Percentiles rank a stretch among this genome's conserved stretches.
Evolutionary conservation across 1,140 invertebrate genomes (phyloP).

Genomic region (Aplysia californica): DNA sequence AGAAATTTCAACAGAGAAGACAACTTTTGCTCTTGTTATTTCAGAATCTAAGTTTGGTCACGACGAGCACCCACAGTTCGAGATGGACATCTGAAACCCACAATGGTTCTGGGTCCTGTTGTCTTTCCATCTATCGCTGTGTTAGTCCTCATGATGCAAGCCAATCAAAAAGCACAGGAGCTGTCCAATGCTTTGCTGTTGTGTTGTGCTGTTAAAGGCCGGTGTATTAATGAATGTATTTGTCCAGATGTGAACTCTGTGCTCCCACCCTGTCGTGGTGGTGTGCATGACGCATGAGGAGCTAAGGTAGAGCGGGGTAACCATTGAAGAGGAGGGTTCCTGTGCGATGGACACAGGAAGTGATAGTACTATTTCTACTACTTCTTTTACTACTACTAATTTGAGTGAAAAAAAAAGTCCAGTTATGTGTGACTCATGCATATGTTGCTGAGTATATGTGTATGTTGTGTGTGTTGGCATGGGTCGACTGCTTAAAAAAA

Average conservation of each 20-base stretch:
- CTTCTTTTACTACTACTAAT: no score
- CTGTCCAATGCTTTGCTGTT: not conserved
- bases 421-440: no score
- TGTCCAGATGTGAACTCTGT: not conserved
- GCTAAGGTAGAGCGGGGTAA: not conserved
- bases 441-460: no score
- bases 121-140: slow-evolving; percentile 4
- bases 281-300: not conserved
- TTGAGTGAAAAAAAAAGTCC: no score
- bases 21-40: not conserved
- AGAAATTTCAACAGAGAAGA: not conserved
- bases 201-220: not conserved
- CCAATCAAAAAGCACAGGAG: not conserved
- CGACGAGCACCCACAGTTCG: slow-evolving; percentile 20
- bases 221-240: not conserved
- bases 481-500: no score
- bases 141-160: not conserved
- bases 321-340: not conserved
- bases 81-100: slow-evolving; percentile 13
- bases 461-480: no score
- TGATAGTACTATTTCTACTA: no score
- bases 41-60: slow-evolving; percentile 13
- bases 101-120: not conserved
- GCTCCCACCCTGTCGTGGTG: not conserved
- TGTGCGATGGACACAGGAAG: not conserved